Conservation (phyloP, 2,888 invertebrate species). For the Poecilus cupreus region DNA sequence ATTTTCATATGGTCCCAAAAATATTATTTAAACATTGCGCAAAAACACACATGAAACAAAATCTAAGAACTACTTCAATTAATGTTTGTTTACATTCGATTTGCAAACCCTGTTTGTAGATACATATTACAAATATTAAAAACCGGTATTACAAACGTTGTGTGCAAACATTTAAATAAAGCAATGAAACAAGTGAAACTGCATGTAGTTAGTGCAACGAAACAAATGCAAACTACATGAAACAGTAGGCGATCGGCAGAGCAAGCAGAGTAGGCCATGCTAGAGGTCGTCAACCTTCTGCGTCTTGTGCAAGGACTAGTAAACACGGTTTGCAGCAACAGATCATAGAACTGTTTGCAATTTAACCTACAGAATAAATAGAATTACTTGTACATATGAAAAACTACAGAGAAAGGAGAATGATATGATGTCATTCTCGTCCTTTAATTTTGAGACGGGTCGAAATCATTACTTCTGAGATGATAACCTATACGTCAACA, state of each 20-base stretch:
- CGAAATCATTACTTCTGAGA: too few species aligned
- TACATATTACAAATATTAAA: not conserved
- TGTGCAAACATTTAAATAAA: not conserved
- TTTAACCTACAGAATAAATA: too few species aligned
- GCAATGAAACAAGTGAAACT: constrained; percentile 39
- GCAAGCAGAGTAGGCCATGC: constrained; percentile 37
- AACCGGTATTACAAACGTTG: not conserved
- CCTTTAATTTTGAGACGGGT: too few species aligned
- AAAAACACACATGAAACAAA: not conserved
- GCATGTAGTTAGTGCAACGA: not conserved
- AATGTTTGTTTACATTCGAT: not conserved
- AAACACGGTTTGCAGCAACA: not conserved
- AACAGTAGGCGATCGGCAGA: not conserved
- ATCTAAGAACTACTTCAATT: not conserved
- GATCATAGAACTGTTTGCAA: not conserved
- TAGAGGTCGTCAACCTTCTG: not conserved
- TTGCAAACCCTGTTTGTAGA: not conserved
- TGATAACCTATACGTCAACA: too few species aligned
- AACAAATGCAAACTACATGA: constrained; percentile 1
- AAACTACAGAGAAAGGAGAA: too few species aligned
- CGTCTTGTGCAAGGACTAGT: not conserved
- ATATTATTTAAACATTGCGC: not conserved
- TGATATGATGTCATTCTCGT: too few species aligned
- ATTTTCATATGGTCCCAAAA: not conserved
- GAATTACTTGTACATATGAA: too few species aligned